phyloP scores from a whole-genome alignment of 2,113 vertebrate genomes.

The Polypterus senegalus region DNA sequence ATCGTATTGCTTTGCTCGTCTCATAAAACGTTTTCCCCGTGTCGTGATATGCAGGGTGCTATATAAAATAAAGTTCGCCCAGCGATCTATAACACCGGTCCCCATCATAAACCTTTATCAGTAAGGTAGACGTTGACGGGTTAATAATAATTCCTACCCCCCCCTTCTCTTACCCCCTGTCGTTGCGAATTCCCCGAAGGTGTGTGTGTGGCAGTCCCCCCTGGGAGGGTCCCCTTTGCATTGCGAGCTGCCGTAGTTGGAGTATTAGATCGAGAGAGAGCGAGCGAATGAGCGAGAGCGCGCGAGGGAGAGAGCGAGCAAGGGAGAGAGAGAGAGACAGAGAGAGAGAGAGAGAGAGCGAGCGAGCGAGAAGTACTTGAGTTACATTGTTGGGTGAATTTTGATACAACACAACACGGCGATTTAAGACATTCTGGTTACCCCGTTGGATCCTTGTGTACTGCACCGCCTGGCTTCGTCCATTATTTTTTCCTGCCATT shows the following conservation, averaged over 20 bases:
- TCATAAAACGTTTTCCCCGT: no score
- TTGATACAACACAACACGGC: slow-evolving; percentile 31
- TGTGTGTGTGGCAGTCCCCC: slow-evolving; percentile 44
- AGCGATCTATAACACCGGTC: no score
- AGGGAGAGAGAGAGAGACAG: slow-evolving; percentile 10
- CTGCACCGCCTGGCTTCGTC: slow-evolving; percentile 7
- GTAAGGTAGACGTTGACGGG: neutral
- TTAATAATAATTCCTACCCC: neutral
- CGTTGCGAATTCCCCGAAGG: slow-evolving; percentile 10
- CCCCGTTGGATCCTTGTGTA: slow-evolving; percentile 24
- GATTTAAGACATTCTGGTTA: slow-evolving; percentile 36
- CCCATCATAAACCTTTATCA: no score
- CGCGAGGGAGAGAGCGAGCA: neutral
- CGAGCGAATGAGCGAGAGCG: no score
- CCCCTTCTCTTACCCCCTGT: neutral
- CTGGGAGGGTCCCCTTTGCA: slow-evolving; percentile 45
- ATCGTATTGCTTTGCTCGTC: no score
- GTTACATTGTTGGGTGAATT: slow-evolving; percentile 38
- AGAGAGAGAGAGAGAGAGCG: neutral
- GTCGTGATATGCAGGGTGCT: no score
- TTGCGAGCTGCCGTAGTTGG: slow-evolving; percentile 51
- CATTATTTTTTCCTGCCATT: slow-evolving; percentile 4
- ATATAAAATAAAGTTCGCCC: no score
- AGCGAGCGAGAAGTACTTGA: slow-evolving; percentile 33
- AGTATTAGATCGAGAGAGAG: slow-evolving; percentile 32